Evolutionary conservation across 1,140 invertebrate species (phyloP).

Genomic region (Drosophila kepulauana): DNA sequence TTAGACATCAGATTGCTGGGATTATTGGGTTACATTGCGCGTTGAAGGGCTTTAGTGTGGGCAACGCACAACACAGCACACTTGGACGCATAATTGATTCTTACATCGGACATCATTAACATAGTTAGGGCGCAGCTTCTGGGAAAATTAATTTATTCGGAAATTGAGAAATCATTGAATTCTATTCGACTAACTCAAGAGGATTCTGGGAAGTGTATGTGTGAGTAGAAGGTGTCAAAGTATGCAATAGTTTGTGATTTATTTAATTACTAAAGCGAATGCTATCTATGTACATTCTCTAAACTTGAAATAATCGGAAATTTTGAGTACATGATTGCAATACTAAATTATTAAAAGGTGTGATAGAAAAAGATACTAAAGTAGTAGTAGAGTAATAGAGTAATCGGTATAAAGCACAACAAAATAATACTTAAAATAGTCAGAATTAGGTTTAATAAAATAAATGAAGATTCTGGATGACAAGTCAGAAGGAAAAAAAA

Average conservation of each 20-base stretch:
- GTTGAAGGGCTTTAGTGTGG: constrained; percentile 3
- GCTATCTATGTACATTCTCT: background rate
- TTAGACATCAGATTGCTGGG: constrained; percentile 31
- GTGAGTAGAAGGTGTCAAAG: background rate
- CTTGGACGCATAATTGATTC: constrained; percentile 15
- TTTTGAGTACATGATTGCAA: no score
- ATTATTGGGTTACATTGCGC: constrained; percentile 9
- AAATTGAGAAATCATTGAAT: constrained; percentile 2
- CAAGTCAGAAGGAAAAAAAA: no score
- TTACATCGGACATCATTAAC: constrained; percentile 18
- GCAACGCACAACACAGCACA: background rate
- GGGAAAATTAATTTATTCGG: background rate
- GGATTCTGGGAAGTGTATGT: background rate
- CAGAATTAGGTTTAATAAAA: no score
- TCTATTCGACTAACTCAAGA: background rate
- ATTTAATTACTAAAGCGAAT: background rate
- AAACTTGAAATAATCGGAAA: background rate
- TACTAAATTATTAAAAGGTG: no score
- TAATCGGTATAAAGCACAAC: no score
- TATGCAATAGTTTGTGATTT: background rate
- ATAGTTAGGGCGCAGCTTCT: background rate
- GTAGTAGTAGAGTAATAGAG: no score
- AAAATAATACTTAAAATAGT: no score
- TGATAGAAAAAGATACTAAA: no score
- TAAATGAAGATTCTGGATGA: no score